Base-by-base conservation (phyloP, 2,888 invertebrate genomes). In the Gymnocheta viridis region DNA sequence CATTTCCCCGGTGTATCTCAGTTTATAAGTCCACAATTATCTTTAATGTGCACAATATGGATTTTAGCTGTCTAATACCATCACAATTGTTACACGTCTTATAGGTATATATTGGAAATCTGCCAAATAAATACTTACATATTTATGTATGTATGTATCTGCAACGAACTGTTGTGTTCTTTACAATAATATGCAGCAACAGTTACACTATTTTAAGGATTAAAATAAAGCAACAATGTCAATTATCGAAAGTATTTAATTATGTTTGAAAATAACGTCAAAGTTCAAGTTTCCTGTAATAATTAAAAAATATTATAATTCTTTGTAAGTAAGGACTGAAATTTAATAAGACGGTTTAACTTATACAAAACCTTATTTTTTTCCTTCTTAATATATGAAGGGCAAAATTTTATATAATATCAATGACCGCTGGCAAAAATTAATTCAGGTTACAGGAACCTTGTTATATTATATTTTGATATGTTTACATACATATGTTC, bases 91-190 rank as follows among this genome's bases (percentile, higher is more conserved):
- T 24, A 38, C 49, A 44, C 22, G n/a, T 14, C 12, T 60, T 41
- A 0, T n/a, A n/a, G n/a, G n/a, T n/a, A n/a, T 24, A 49, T 19
- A 9, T 74, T 64, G 74, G 54, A 64, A 44, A 54, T 44, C 6
- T 64, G 74, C 74, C 76, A 76, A 76, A 47, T 44, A n/a, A n/a
- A n/a, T n/a, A n/a, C n/a, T n/a, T n/a, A n/a, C n/a, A n/a, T n/a
- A n/a, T n/a, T n/a, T n/a, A n/a, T n/a, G n/a, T n/a, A n/a, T n/a
- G n/a, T n/a, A n/a, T n/a, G n/a, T n/a, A n/a, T 44, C 44, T 56
- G 19, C 0, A 32, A 49, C 49, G 49, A 49, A 49, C 47, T 19
- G 29, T 0, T 17, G 24, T 66, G 14, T 49, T 67, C n/a, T 54
- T 54, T 56, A 17, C 17, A 56, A 56, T 19, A 44, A 19, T 27